Evolutionary conservation across 2,113 vertebrate species (phyloP).

Genomic region (Stegastes partitus): DNA sequence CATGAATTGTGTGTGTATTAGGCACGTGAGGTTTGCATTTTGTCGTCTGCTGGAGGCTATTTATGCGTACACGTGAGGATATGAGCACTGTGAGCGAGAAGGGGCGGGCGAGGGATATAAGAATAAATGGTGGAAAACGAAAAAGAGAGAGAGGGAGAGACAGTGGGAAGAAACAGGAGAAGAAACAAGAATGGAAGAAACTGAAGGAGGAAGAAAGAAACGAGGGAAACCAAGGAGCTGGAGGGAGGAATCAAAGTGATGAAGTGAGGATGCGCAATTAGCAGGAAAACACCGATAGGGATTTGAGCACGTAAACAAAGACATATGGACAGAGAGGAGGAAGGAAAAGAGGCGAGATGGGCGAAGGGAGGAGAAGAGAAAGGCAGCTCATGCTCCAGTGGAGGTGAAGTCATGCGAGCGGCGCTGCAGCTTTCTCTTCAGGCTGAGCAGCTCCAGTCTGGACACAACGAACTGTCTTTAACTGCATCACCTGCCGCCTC

Average conservation of each 20-base stretch:
- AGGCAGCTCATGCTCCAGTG: constrained; percentile 58
- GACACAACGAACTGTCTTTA: constrained; percentile 59
- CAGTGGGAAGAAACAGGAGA: background rate
- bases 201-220: background rate
- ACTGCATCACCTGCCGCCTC: constrained; percentile 59
- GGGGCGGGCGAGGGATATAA: constrained; percentile 4
- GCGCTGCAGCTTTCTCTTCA: constrained; percentile 60
- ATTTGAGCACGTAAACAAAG: constrained; percentile 1
- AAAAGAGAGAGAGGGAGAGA: background rate
- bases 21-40: constrained; percentile 66
- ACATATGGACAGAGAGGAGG: background rate
- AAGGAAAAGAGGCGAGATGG: constrained; percentile 1
- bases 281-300: constrained; percentile 1
- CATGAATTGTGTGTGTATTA: constrained; percentile 46
- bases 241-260: constrained; percentile 12
- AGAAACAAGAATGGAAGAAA: constrained; percentile 10
- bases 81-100: constrained; percentile 27
- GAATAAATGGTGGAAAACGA: constrained; percentile 18
- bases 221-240: background rate
- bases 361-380: constrained; percentile 42
- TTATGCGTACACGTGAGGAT: constrained; percentile 64
- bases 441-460: constrained; percentile 47
- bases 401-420: constrained; percentile 68
- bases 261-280: constrained; percentile 1
- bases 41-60: constrained; percentile 65